These are phyloP conservation scores for Aphelinus atriplicis DNA, from an alignment of 1,140 invertebrate genomes.

Conservation along the genomic window DNA sequence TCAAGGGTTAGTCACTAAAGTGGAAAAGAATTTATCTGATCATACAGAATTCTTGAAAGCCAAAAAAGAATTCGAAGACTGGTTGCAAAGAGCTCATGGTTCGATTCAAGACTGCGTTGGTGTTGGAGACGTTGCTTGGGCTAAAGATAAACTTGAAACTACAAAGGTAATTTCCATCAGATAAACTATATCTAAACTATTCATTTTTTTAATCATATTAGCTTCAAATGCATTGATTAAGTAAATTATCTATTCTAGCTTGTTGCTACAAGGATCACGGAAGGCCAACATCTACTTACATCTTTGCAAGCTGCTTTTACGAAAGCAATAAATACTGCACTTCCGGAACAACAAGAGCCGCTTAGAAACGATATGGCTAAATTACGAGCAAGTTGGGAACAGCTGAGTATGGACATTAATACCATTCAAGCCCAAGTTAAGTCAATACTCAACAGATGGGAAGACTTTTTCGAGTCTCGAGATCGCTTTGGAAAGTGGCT, in stretches of 20 bases:
- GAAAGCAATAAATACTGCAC: conserved; percentile 83
- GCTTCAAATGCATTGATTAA: background rate
- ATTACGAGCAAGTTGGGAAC: conserved; percentile 83
- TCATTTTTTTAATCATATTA: background rate
- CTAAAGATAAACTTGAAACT: conserved; percentile 87
- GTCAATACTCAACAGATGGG: conserved; percentile 80
- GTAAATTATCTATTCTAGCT: conserved; percentile 54
- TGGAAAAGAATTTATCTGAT: conserved; percentile 89
- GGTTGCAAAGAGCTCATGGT: conserved; percentile 81
- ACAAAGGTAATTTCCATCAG: conserved; percentile 65
- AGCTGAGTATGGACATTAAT: conserved; percentile 82
- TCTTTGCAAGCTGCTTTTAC: conserved; percentile 84
- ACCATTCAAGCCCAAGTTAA: conserved; percentile 81
- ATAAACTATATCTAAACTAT: background rate
- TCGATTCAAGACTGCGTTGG: conserved; percentile 84
- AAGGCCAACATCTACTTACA: conserved; percentile 86
- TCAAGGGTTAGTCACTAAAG: conserved; percentile 81
- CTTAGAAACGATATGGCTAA: conserved; percentile 79
- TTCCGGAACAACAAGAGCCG: conserved; percentile 81
- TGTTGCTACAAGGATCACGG: conserved; percentile 79
- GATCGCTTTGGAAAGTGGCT: conserved; percentile 78
- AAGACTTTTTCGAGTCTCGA: conserved; percentile 80
- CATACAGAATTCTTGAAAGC: conserved; percentile 89
- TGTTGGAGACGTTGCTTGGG: conserved; percentile 79
- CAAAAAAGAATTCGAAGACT: conserved; percentile 82